Percentiles rank a stretch among this genome's conserved stretches.
These are phyloP conservation scores for Sitta carolinensis DNA, from an alignment of 2,797 vertebrate genomes.

Conservation along the genomic window DNA sequence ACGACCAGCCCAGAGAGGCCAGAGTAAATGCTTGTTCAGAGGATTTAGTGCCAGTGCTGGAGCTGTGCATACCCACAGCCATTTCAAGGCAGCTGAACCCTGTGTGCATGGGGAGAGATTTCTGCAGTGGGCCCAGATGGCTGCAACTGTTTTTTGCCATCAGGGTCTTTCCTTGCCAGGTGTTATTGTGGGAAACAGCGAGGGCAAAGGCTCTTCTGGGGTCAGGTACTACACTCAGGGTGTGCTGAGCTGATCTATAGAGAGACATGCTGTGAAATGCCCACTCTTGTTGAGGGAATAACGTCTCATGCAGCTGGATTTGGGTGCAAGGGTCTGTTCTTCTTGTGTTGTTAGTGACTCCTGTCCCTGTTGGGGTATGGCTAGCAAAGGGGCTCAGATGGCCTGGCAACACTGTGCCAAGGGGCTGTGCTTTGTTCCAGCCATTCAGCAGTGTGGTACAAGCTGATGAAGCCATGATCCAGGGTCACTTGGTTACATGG, in stretches of 20 bases:
- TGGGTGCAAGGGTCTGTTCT: background rate
- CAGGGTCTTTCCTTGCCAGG: accelerated
- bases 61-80: background rate
- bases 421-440: background rate
- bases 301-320: accelerated
- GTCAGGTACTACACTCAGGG: accelerated
- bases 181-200: background rate
- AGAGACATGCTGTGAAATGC: background rate
- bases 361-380: background rate
- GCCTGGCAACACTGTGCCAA: accelerated
- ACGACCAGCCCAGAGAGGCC: background rate
- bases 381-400: accelerated
- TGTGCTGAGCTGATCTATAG: background rate
- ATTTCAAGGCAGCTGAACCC: background rate
- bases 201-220: background rate
- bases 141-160: background rate
- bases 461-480: background rate
- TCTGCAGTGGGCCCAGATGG: background rate
- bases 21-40: background rate
- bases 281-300: background rate
- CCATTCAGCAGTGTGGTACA: accelerated
- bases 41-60: background rate
- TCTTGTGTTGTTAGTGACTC: accelerated
- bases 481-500: accelerated
- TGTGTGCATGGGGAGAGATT: accelerated